Base-by-base conservation (phyloP, 2,113 vertebrate genomes). In the Nothobranchius kuhntae region DNA sequence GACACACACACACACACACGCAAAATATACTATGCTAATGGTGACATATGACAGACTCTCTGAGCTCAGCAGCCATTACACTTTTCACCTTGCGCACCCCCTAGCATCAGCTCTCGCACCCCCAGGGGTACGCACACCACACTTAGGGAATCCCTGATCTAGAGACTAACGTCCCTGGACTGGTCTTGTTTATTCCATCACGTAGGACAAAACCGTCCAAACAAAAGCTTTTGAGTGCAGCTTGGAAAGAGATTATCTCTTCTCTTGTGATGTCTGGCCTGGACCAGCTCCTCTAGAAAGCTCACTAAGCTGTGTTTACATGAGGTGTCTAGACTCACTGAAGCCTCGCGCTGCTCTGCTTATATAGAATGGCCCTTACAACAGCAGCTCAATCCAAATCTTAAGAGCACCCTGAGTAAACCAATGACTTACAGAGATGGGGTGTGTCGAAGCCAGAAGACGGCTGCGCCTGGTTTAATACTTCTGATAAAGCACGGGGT, bases 291-390 rank as follows among this genome's bases (percentile, higher is more conserved):
- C 68, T 73, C 68, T 53, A 67, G 30, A 42, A 68, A 78, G 75
- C 74, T 88, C 81, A 81, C 91, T 85, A 82, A 75, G 30, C 69
- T 81, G 69, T 89, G 87, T 87, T 91, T 91, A 89, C 84, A 85
- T 80, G 79, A 85, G 70, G 63, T 17, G 82, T 90, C 84, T 89
- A 89, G 89, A 89, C 83, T 9, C 77, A 80, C 59, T 71, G 7
- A 40, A 75, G 78, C 77, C 67, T 68, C 76, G 82, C 61, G 80
- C 80, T 73, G 63, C 70, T 54, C 62, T 85, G 81, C 78, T 67
- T 80, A 85, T 70, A 77, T 50, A 59, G 67, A 77, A 69, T 40
- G 63, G 66, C 56, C 75, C 66, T 77, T 65, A 13, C 67, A 73
- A 86, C 71, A 81, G 58, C 64, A 70, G n/a, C n/a, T 7, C 69